Base-by-base conservation (phyloP, 2,797 vertebrate genomes). In the Mormyrops attenuatus region DNA sequence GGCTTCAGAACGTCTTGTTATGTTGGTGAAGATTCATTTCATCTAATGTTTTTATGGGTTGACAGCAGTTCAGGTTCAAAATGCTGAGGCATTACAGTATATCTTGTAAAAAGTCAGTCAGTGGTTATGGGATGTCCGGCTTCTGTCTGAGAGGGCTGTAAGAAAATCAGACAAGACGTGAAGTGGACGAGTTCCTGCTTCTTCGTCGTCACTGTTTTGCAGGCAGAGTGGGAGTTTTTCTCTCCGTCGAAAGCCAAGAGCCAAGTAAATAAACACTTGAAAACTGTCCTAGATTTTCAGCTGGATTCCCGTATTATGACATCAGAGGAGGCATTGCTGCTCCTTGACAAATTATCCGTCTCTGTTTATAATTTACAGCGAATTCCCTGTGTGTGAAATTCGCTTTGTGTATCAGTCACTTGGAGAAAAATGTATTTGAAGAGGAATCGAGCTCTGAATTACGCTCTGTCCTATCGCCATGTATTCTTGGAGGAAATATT, bases 121-220 rank as follows among this genome's bases (percentile, higher is more conserved):
- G 20, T 88, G 60, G 60, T 55, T 91, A 44, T 90, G 66, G 30
- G 4, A 34, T 86, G 4, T 17, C 91, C 89, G 88, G 55, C 88
- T 92, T 49, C 91, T 92, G 89, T 88, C 82, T 88, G 89, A 89
- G 91, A 91, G 92, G 90, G 84, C 89, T 91, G 88, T 89, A 92
- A 82, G 8, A 87, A 30, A 66, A 87, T 91, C 88, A n/a, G 89
- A 90, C 86, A 57, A 88, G 87, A 88, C 87, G 90, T 92, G 69
- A 91, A 89, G 90, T 89, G 90, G 90, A 92, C 88, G 34, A 92
- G 90, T 91, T 50, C 88, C 86, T 93, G 87, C 93, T 93, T 92
- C 85, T 86, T 88, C 84, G 92, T 93, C 89, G 91, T 91, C 20
- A 52, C 17, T 1, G 38, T 63, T 63, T 57, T 26, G 41, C 73